Evolutionary conservation across 37 sponge, comb jelly and placozoan species (phyloP), one percentile per base, ranked within the genome.

Genomic region (Diacarnus erythraeanus): DNA sequence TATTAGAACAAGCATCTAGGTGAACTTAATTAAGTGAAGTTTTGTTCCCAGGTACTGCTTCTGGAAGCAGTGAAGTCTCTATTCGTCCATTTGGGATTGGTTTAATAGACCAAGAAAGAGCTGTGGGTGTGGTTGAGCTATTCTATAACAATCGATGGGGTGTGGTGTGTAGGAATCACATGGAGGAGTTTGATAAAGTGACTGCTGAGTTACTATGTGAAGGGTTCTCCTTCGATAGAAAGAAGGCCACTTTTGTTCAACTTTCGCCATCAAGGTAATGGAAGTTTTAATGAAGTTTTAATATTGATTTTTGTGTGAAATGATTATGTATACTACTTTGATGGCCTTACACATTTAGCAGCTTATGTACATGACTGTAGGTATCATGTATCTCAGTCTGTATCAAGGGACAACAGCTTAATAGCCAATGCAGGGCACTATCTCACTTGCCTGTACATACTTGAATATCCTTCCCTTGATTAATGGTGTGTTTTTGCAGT

Each of bases 81-180:
- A 72, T 73, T 31, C 73, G 82, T 20, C 82, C 73, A 38, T 63
- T 72, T 59, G 82, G 82, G 40, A 54, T 42, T 31, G 74, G 42
- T 54, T 2, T 56, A 12, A 23, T 54, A 15, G 47, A 31, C 57
- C 27, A 30, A 12, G 58, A 42, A 38, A 42, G 57, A 26, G 26
- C 12, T 3, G 6, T 56, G 59, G 82, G 82, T 22, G 51, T 73
- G 64, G 64, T 82, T 36, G 82, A 82, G 74, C 65, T 74, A 60
- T 42, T 41, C 31, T n/a, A 41, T 10, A 40, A 73, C 72, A 59
- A 64, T 23, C 36, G 64, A 5, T 82, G 82, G 82, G 82, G 82
- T 42, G 25, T 64, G 36, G 37, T 82, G n/a, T 82, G 82, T 39
- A 44, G 36, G 38, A 54, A 21, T 39, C 44, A 6, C 2, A 36